A percentile compares a stretch with the other conserved stretches of the same genome.
These are phyloP conservation scores for Lasioglossum baleicum DNA, from an alignment of 1,140 invertebrate genomes.

Conservation along the genomic window DNA sequence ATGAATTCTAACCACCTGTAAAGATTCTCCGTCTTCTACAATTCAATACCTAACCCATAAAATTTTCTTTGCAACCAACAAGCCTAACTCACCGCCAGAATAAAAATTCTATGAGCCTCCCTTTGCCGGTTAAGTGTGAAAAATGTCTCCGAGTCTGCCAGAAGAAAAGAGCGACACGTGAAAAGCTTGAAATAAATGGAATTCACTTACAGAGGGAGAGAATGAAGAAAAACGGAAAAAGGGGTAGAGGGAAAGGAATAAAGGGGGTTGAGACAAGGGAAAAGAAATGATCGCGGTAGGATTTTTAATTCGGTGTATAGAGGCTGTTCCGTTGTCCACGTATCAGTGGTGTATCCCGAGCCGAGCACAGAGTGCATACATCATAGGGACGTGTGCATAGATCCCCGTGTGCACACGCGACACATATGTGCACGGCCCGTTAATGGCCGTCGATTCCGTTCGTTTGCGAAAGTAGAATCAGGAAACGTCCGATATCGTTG, in stretches of 20 bases:
- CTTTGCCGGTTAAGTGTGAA: no score
- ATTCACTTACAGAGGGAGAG: neutral
- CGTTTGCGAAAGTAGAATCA: slow-evolving; percentile 37
- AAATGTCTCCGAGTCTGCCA: no score
- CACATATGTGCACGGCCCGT: neutral
- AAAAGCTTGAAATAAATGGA: neutral
- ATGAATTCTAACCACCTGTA: no score
- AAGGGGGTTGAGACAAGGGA: neutral
- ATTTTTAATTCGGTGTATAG: neutral
- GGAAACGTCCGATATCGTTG: slow-evolving; percentile 38
- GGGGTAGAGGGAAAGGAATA: neutral
- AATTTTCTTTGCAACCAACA: no score
- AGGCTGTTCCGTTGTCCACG: slow-evolving; percentile 5
- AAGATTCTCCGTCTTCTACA: no score
- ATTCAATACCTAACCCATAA: no score
- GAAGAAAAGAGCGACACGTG: no score
- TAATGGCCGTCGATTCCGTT: slow-evolving; percentile 25
- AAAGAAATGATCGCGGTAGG: neutral
- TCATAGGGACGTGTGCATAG: slow-evolving; percentile 2
- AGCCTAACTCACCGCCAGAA: no score
- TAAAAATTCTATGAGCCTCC: no score
- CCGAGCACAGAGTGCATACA: neutral
- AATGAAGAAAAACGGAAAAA: neutral
- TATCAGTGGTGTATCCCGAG: neutral
- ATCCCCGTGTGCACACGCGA: neutral